These are phyloP conservation scores for Polydrusus tereticollis DNA, from an alignment of 2,888 invertebrate species.

Conservation along the genomic window DNA sequence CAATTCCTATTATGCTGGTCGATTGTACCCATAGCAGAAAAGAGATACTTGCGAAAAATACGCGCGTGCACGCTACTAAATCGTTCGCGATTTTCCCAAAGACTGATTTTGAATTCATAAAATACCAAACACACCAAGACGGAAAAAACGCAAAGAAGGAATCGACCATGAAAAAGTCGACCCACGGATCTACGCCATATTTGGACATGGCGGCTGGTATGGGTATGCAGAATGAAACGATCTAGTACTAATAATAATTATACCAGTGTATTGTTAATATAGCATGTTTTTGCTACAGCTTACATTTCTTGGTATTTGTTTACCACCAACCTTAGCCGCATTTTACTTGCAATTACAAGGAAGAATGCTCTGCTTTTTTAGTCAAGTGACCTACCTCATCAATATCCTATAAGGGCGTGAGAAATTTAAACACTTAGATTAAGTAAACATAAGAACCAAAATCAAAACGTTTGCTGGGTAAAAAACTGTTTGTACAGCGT, in stretches of 20 bases:
- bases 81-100: conserved; percentile 47
- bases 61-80: conserved; percentile 41
- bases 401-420: no score
- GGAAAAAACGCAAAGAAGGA: conserved; percentile 49
- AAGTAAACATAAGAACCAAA: no score
- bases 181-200: conserved; percentile 41
- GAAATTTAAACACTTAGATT: no score
- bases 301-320: neutral
- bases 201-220: conserved; percentile 41
- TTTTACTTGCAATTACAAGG: no score
- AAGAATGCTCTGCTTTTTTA: no score
- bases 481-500: no score
- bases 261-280: conserved; percentile 25
- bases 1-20: conserved; percentile 50
- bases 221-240: conserved; percentile 32
- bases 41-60: conserved; percentile 35
- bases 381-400: no score
- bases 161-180: conserved; percentile 46
- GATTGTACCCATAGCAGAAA: conserved; percentile 44
- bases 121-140: conserved; percentile 26
- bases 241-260: conserved; percentile 4
- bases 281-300: neutral
- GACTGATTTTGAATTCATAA: conserved; percentile 42
- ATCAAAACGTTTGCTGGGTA: no score
- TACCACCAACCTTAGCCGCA: no score